These are phyloP conservation scores for Heliconius aoede DNA, from an alignment of 2,888 invertebrate genomes.

Conservation along the genomic window DNA sequence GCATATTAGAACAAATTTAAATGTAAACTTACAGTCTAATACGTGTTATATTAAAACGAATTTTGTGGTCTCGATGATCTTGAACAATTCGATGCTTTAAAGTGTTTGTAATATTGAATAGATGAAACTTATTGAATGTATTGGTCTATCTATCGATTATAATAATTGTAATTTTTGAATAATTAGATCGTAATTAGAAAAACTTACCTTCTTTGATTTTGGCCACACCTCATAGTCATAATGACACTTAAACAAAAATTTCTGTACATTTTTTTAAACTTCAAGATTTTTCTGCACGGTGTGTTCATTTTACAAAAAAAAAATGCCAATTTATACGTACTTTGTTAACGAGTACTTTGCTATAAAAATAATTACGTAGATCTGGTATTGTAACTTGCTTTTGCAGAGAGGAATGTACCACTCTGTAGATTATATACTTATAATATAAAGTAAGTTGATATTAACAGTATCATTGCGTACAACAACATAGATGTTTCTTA, in stretches of 20 bases:
- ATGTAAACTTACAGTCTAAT: slow-evolving; percentile 1
- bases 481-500: slow-evolving; percentile 51
- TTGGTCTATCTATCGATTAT: slow-evolving; percentile 43
- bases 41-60: slow-evolving; percentile 6
- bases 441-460: slow-evolving; percentile 33
- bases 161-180: slow-evolving; percentile 39
- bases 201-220: slow-evolving; percentile 12
- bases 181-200: slow-evolving; percentile 13
- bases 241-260: not conserved
- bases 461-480: slow-evolving; percentile 40
- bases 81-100: slow-evolving; percentile 23
- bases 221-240: not conserved
- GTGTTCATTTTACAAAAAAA: not conserved
- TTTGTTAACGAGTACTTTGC: not conserved
- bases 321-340: slow-evolving; percentile 1
- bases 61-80: slow-evolving; percentile 19
- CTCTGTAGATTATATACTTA: slow-evolving; percentile 61
- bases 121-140: slow-evolving; percentile 34
- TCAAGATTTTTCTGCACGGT: not conserved
- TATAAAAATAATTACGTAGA: not conserved
- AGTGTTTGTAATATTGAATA: slow-evolving; percentile 19
- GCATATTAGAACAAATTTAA: slow-evolving; percentile 15
- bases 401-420: slow-evolving; percentile 63
- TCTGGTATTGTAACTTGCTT: slow-evolving; percentile 4
- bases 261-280: not conserved